Percentiles rank a stretch among this genome's conserved stretches.
These are phyloP conservation scores for Meliscaeva auricollis DNA, from an alignment of 2,888 invertebrate genomes.

Conservation along the genomic window DNA sequence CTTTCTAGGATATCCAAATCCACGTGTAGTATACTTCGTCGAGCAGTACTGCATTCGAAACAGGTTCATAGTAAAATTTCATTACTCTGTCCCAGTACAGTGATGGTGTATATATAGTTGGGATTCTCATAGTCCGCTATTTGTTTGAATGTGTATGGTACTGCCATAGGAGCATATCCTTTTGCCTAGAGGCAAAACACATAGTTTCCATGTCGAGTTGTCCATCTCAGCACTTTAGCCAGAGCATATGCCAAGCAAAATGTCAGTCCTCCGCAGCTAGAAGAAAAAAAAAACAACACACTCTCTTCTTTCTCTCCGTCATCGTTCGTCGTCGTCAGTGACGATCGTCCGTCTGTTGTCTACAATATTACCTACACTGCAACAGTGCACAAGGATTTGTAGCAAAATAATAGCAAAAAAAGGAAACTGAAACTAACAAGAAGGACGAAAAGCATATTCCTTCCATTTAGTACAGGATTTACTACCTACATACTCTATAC, in stretches of 20 bases:
- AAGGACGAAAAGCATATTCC: conserved; percentile 56
- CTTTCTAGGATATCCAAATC: too few relatives aligned
- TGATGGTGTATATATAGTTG: not conserved
- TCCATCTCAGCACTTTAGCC: conserved; percentile 62
- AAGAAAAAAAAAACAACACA: too few relatives aligned
- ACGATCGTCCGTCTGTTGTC: not conserved
- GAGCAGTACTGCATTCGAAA: conserved; percentile 61
- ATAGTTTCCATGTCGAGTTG: conserved; percentile 45
- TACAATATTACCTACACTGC: conserved; percentile 15
- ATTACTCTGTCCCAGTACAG: conserved; percentile 35
- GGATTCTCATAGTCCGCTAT: not conserved
- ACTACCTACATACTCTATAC: conserved; percentile 19
- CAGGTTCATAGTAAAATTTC: conserved; percentile 71
- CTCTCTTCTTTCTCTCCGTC: conserved; percentile 3
- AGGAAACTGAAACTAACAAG: not conserved
- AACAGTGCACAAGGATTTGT: conserved; percentile 48
- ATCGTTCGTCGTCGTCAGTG: not conserved
- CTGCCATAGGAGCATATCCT: conserved; percentile 20
- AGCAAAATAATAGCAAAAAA: conserved; percentile 25
- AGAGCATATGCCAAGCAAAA: conserved; percentile 56
- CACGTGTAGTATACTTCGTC: conserved; percentile 2
- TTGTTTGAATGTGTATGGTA: conserved; percentile 30
- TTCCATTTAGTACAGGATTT: conserved; percentile 68
- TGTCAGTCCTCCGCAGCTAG: conserved; percentile 57
- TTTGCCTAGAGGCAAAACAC: conserved; percentile 40